Evolutionary conservation across 1,140 invertebrate genomes (phyloP), one percentile per base, ranked within the genome.

Genomic region (Scylla paramamosain): DNA sequence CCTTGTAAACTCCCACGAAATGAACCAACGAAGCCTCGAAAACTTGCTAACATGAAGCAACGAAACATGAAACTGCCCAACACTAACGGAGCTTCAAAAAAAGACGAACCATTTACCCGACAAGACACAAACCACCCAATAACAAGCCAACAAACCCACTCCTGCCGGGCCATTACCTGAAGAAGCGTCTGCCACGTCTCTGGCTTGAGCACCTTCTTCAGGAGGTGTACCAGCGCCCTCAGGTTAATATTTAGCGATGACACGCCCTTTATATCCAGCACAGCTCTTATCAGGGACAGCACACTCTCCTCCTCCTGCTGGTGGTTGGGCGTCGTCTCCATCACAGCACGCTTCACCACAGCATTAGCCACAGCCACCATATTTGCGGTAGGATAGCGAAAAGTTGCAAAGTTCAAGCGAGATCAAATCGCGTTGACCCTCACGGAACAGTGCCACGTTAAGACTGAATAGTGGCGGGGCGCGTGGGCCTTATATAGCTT

Each of bases 181-280:
- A 95, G 82, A 4, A 95, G 87, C 46, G 84, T 96, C 96, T 95
- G 96, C 95, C 95, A 96, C 2, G 96, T 95, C 67, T 96, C 96
- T 7, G 95, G 93, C 25, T 95, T 95, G 0, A 96, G 92, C 20
- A 96, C 89, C 12, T 82, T 93, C 88, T 96, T 96, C 39, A 97
- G 97, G 96, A 94, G 96, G 92, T 96, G 97, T 97, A 96, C 97
- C 97, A 96, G 97, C 97, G 20, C 97, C 97, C 92, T 96, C 91
- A 59, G 96, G 94, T 95, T 96, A 48, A 96, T 39, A 86, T 96
- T 96, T 29, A 96, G 96, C 31, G 96, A 91, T 3, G 94, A 95
- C 0, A 95, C 91, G 52, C 94, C 94, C 39, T 95, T 92, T 67
- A 95, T 93, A 46, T 93, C 86, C 52, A 95, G 52, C 10, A 95